Evolutionary conservation across 64 coral and sea anemone species (phyloP), one percentile per base, ranked within the genome.

Genomic region (Pocillopora damicornis): DNA sequence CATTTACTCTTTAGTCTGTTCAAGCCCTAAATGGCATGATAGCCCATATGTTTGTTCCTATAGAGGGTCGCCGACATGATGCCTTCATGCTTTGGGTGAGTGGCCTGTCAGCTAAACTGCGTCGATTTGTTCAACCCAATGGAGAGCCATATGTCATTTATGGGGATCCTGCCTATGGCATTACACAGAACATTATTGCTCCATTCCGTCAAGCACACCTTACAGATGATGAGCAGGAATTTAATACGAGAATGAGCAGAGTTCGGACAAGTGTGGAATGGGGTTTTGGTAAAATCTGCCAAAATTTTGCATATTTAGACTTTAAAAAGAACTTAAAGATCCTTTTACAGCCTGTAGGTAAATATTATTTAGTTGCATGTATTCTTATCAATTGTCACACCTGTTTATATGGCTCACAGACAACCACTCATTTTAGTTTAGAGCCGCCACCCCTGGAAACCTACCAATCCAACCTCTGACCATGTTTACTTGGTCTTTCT

Each of bases 121-220:
- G 76, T 14, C 76, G 42, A 80, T 80, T 80, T 80, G 78, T 80
- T 80, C 78, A 80, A 80, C 37, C 86, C 78, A 93, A 59, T 88
- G 91, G 84, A 35, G 77, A 92, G 86, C 86, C 78, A 76, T 92
- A 87, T 18, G 77, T 87, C 26, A 92, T 92, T 74, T 87, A 92
- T 81, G 76, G 84, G 20, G 78, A 92, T 63, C 91, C 91, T 81
- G 91, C 85, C 58, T 92, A 92, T 82, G 86, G 91, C 36, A 36
- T 92, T 60, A 76, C 86, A 45, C 76, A 63, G 36, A 92, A 88
- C 68, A 92, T 92, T 25, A 15, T 92, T 61, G 15, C 91, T 75
- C 91, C 91, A 56, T 92, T 88, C 77, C 78, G 69, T 88, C 45
- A 60, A 22, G 84, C 90, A 60, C 83, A 80, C 77, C 64, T 87